Conservation (phyloP, 2,797 vertebrate genomes). For the Helicolenus hilgendorfi region DNA sequence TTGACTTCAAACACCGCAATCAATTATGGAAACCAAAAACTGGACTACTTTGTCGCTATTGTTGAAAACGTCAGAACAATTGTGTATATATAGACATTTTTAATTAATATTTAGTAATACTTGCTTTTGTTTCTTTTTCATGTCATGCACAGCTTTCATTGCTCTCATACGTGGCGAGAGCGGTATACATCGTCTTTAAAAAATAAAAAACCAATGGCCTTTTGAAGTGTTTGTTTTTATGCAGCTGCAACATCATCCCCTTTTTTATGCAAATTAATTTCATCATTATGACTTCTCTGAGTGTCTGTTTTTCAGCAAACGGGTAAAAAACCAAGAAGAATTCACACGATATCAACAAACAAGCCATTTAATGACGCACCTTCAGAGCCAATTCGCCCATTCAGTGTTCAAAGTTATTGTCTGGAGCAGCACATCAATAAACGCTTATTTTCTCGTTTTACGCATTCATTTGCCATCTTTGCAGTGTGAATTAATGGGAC, state of each 20-base stretch:
- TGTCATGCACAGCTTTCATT: conserved; percentile 28
- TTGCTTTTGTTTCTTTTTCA: conserved; percentile 53
- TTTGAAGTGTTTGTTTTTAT: conserved; percentile 66
- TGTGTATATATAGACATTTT: conserved; percentile 20
- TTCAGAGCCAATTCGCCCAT: conserved; percentile 38
- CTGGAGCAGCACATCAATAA: conserved; percentile 34
- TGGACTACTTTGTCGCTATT: conserved; percentile 47
- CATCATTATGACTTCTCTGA: conserved; percentile 40
- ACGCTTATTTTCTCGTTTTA: conserved; percentile 38
- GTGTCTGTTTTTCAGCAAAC: conserved; percentile 28
- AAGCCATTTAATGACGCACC: conserved; percentile 43
- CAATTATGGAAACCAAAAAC: conserved; percentile 48
- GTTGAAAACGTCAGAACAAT: conserved; percentile 38
- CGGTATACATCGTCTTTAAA: conserved; percentile 26
- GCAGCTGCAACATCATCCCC: conserved; percentile 6
- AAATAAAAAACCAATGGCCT: background rate
- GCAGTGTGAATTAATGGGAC: conserved; percentile 32
- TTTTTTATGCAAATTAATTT: conserved; percentile 65
- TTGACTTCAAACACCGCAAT: conserved; percentile 64
- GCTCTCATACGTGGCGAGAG: conserved; percentile 27
- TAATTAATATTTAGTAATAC: conserved; percentile 51
- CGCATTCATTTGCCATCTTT: conserved; percentile 26
- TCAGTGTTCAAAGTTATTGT: conserved; percentile 35
- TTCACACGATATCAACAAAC: conserved; percentile 47
- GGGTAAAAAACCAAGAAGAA: conserved; percentile 34